A percentile compares a stretch with the other conserved stretches of the same genome.
phyloP scores from a whole-genome alignment of 2,113 vertebrate species.

The Acanthochromis polyacanthus region DNA sequence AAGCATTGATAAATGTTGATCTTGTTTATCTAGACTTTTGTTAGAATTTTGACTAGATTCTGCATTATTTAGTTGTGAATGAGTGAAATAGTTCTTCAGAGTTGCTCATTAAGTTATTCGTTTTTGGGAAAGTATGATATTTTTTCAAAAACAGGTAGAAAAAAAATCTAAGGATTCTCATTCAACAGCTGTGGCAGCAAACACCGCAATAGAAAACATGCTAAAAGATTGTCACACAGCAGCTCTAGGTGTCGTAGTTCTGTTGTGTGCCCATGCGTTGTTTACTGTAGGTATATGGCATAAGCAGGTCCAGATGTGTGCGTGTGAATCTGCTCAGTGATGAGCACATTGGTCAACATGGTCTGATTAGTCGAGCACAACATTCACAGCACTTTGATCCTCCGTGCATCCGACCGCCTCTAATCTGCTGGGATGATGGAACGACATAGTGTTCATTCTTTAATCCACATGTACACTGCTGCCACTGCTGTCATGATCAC shows the following conservation, averaged over 20 bases:
- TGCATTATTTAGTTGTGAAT: background rate
- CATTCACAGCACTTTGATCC: conserved; percentile 58
- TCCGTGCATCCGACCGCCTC: conserved; percentile 69
- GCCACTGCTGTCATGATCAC: conserved; percentile 26
- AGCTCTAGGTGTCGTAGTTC: background rate
- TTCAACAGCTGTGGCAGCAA: no score
- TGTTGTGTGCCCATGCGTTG: background rate
- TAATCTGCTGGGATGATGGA: conserved; percentile 71
- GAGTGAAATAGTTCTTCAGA: background rate
- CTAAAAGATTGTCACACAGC: no score
- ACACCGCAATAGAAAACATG: no score
- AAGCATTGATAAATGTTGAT: background rate
- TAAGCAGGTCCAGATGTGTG: conserved; percentile 39
- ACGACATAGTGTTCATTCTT: conserved; percentile 53
- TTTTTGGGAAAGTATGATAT: no score
- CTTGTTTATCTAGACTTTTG: background rate
- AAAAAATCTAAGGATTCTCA: no score
- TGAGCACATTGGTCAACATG: conserved; percentile 3
- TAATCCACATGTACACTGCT: conserved; percentile 64
- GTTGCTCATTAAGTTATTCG: background rate
- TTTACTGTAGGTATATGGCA: background rate
- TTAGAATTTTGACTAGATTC: background rate
- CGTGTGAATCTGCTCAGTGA: conserved; percentile 21
- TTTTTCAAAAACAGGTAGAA: no score
- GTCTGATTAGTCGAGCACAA: conserved; percentile 38